A percentile compares a stretch with the other conserved stretches of the same genome.
These are phyloP conservation scores for Clarias batrachus DNA, from an alignment of 2,113 vertebrate genomes.

Conservation along the genomic window DNA sequence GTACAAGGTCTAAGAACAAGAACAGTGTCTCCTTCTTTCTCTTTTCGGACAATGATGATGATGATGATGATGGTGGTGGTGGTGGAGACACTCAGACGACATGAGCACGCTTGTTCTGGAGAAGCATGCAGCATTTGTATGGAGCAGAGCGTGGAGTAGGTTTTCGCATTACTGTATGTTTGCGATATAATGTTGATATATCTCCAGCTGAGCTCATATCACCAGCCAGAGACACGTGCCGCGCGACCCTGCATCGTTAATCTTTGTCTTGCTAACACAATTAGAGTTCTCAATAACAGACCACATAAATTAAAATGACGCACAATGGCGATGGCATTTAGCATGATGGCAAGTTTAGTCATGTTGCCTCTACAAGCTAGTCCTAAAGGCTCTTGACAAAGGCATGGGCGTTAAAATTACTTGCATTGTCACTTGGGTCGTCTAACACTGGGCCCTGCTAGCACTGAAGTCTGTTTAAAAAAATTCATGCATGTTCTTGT, in stretches of 20 bases:
- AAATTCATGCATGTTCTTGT: neutral
- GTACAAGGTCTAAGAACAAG: neutral
- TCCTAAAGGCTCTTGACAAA: neutral
- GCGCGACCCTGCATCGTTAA: neutral
- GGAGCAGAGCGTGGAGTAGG: too few relatives aligned
- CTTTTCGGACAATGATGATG: slow-evolving; percentile 20
- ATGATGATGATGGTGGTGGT: too few relatives aligned
- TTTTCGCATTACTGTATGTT: neutral
- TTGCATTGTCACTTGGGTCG: neutral
- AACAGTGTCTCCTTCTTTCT: slow-evolving; percentile 60
- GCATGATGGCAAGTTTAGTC: neutral
- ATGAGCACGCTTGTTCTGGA: slow-evolving; percentile 36
- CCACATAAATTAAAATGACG: slow-evolving; percentile 11
- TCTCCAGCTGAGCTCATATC: neutral
- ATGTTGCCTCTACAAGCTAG: neutral
- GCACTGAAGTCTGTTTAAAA: neutral
- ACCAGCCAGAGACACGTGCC: neutral
- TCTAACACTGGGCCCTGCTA: neutral
- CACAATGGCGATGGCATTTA: slow-evolving; percentile 2
- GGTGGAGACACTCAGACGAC: slow-evolving; percentile 32
- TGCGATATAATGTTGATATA: neutral
- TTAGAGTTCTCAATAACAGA: neutral
- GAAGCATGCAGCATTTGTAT: neutral
- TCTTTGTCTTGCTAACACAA: neutral
- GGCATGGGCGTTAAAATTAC: neutral